These are phyloP conservation scores for Drosophila sp. DNA, from an alignment of 1,140 invertebrate species.

Conservation along the genomic window DNA sequence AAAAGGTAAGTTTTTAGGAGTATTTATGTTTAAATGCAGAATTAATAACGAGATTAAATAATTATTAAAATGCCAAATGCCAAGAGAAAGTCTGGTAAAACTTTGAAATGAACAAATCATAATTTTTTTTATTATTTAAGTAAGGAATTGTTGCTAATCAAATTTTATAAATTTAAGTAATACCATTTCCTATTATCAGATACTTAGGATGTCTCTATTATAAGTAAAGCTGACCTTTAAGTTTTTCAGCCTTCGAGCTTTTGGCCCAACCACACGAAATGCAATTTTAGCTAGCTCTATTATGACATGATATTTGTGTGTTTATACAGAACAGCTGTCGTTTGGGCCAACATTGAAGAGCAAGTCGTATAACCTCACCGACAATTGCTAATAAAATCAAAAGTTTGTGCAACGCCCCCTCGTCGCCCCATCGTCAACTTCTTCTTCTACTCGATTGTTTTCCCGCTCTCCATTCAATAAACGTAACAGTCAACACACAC, in stretches of 20 bases:
- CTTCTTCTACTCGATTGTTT: not conserved
- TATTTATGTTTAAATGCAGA: not conserved
- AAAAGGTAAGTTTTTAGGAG: too few relatives aligned
- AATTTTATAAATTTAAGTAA: too few relatives aligned
- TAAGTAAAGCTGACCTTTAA: not conserved
- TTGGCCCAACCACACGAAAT: not conserved
- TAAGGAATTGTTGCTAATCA: too few relatives aligned
- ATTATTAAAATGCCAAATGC: too few relatives aligned
- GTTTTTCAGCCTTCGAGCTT: not conserved
- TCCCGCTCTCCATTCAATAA: conserved; percentile 67
- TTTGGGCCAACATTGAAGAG: conserved; percentile 53
- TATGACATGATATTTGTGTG: conserved; percentile 22
- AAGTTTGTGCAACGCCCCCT: conserved; percentile 49
- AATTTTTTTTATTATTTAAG: too few relatives aligned
- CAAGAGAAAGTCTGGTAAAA: too few relatives aligned
- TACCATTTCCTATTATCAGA: too few relatives aligned
- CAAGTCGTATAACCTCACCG: conserved; percentile 55
- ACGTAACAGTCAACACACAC: conserved; percentile 60
- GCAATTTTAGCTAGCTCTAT: conserved; percentile 2
- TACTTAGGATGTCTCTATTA: too few relatives aligned
- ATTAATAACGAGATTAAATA: too few relatives aligned
- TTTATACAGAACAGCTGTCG: conserved; percentile 48
- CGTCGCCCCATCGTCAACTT: conserved; percentile 32
- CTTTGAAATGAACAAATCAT: too few relatives aligned
- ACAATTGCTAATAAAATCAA: conserved; percentile 82